Conservation (phyloP, 2,113 vertebrate genomes). For the Mola mola region DNA sequence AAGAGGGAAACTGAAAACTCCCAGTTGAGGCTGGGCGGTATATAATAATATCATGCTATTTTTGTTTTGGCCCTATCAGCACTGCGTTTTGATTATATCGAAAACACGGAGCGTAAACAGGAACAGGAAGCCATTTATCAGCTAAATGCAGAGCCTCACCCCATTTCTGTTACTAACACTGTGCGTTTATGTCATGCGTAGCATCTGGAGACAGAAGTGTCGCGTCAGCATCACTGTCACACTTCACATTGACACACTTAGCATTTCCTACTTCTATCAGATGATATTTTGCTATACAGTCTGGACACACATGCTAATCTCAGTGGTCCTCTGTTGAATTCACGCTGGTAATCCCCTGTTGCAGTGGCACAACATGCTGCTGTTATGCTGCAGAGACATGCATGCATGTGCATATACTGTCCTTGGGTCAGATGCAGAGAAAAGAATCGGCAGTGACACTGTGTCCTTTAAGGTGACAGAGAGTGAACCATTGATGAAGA, state of each 20-base stretch:
- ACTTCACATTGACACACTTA: no score
- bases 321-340: neutral
- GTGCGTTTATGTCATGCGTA: neutral
- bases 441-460: constrained; percentile 9
- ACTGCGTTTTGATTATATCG: no score
- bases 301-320: constrained; percentile 42
- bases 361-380: constrained; percentile 9
- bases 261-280: no score
- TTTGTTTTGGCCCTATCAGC: no score
- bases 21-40: no score
- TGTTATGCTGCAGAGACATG: neutral
- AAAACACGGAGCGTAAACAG: no score
- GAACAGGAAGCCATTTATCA: neutral
- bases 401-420: neutral
- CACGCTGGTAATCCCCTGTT: constrained; percentile 21
- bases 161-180: constrained; percentile 38
- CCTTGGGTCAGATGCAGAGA: constrained; percentile 25
- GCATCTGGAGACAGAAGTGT: constrained; percentile 15
- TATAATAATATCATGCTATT: no score
- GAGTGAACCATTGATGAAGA: no score
- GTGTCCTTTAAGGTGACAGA: constrained; percentile 24
- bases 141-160: constrained; percentile 25
- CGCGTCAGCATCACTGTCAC: neutral
- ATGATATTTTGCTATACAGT: neutral
- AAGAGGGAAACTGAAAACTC: no score